Evolutionary conservation across 2,797 vertebrate genomes (phyloP).

Genomic region (Galaxias olidus): DNA sequence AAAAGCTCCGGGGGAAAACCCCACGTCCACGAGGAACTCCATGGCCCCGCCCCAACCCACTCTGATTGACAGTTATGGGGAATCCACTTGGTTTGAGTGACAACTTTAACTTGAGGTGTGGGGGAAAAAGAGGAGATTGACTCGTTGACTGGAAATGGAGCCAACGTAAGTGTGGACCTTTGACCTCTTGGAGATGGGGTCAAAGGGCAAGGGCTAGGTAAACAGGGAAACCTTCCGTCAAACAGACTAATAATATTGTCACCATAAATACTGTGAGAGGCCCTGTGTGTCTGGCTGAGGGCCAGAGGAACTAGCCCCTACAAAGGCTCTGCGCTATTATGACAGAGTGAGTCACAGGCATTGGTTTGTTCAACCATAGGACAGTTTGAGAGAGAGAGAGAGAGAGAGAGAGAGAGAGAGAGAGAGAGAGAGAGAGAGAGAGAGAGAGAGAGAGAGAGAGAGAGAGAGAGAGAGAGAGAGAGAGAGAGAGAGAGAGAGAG

Average conservation of each 20-base stretch:
- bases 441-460: no score
- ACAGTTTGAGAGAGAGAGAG: neutral
- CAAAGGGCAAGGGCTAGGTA: conserved; percentile 14
- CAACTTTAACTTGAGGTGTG: conserved; percentile 13
- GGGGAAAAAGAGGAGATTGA: conserved; percentile 21
- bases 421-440: conserved; percentile 16
- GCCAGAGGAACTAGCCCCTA: conserved; percentile 11
- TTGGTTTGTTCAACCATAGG: neutral
- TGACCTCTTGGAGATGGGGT: conserved; percentile 15
- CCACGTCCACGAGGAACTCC: conserved; percentile 39
- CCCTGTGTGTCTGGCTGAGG: neutral
- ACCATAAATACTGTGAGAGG: conserved; percentile 27
- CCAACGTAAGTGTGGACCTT: conserved; percentile 25
- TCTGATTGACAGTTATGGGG: conserved; percentile 59
- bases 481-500: no score
- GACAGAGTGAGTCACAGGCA: conserved; percentile 9
- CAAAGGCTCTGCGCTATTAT: neutral
- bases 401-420: conserved; percentile 17
- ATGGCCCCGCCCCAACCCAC: conserved; percentile 18
- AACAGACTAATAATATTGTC: conserved; percentile 39
- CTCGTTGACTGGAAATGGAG: neutral
- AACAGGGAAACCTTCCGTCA: conserved; percentile 12
- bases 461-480: no score
- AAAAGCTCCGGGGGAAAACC: conserved; percentile 57
- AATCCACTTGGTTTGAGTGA: conserved; percentile 53